These are phyloP conservation scores for Styela plicata DNA, from an alignment of 23 tunicate species.

Conservation along the genomic window DNA sequence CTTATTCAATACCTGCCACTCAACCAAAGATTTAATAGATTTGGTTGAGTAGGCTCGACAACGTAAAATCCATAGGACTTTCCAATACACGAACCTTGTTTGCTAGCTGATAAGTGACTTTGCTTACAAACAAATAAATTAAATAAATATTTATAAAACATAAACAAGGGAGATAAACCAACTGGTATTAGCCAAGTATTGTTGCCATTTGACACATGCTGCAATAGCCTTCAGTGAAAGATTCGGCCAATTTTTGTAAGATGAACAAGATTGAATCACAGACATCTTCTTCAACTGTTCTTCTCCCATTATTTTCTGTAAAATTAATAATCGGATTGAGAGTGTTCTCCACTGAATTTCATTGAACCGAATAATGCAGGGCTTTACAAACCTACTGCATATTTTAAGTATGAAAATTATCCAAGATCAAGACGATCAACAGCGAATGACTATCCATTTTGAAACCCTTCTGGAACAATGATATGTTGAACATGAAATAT, in stretches of 20 bases:
- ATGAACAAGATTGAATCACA: conserved; percentile 40
- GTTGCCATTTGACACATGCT: conserved; percentile 67
- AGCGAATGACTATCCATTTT: no score
- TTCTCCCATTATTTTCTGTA: conserved; percentile 46
- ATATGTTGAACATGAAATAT: no score
- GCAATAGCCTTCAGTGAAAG: conserved; percentile 75
- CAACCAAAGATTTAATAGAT: no score
- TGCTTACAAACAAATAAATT: no score
- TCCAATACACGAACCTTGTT: no score
- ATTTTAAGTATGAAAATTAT: not conserved
- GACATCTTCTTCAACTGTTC: conserved; percentile 53
- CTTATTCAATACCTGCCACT: no score
- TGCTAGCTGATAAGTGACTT: no score
- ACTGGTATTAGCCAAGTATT: conserved; percentile 44
- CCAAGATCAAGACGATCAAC: no score
- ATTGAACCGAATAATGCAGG: not conserved
- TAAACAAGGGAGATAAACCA: not conserved
- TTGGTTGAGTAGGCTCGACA: no score
- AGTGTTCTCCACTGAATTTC: not conserved
- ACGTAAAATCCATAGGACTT: no score
- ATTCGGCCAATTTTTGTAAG: conserved; percentile 78
- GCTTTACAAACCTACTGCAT: not conserved
- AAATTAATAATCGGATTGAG: not conserved
- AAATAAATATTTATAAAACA: no score
- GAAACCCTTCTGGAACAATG: no score